A percentile compares a stretch with the other conserved stretches of the same genome.
Evolutionary conservation across 2,888 invertebrate species (phyloP).

Genomic region (Alentia gelatinosa): DNA sequence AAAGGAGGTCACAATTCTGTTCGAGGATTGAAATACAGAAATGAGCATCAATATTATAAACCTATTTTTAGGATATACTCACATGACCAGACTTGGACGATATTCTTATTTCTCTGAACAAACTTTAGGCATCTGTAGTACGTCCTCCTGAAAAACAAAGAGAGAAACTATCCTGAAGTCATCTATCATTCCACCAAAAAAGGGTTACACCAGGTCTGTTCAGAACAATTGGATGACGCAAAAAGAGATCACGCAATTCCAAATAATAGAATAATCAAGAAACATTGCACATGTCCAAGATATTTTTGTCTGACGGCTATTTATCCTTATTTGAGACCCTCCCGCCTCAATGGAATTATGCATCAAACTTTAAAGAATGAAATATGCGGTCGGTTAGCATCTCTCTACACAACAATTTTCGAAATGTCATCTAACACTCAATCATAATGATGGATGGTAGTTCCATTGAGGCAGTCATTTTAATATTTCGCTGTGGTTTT

Average conservation of each 20-base stretch:
- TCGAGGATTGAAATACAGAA: too few species aligned
- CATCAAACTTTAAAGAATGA: constrained; percentile 12
- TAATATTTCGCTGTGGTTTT: background rate
- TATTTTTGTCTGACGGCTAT: background rate
- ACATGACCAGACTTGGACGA: constrained; percentile 55
- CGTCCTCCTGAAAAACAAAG: constrained; percentile 26
- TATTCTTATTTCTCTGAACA: constrained; percentile 34
- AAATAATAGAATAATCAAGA: background rate
- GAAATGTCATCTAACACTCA: constrained; percentile 9
- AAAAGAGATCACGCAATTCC: background rate
- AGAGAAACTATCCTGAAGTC: background rate
- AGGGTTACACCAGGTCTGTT: background rate
- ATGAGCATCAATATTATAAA: too few species aligned
- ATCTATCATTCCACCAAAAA: background rate
- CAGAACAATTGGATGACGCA: background rate
- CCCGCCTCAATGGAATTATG: background rate
- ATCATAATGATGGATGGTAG: background rate
- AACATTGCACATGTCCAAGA: background rate
- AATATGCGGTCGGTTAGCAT: background rate
- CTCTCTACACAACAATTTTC: background rate
- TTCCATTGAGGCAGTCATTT: background rate
- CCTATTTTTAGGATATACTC: too few species aligned
- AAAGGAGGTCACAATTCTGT: too few species aligned
- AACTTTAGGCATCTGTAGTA: constrained; percentile 39
- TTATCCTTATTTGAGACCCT: background rate